Base-by-base conservation (phyloP, 2,888 invertebrate species). In the Conchocele bisecta region DNA sequence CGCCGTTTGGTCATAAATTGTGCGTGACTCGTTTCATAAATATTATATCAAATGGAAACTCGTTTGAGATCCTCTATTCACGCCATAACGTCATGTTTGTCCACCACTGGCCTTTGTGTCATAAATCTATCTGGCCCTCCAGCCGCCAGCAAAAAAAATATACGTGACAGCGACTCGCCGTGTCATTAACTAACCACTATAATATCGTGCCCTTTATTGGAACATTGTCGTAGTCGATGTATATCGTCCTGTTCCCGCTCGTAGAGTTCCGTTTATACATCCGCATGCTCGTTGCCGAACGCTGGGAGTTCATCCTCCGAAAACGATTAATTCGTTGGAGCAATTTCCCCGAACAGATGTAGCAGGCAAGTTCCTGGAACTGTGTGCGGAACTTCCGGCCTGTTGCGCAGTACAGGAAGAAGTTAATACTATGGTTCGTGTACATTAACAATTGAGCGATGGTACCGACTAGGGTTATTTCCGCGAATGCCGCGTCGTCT, bases 351-450 rank as follows among this genome's bases (percentile, higher is more conserved):
- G 56, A 39, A 5, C 48, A 61, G 24, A 59, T 53, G 26, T 33
- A 50, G 28, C 68, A 79, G 17, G 80, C 51, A 54, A 83, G 54
- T 17, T 79, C 48, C 9, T 37, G 39, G 28, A 85, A 69, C 57
- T 85, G 82, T 33, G 77, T 69, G 29, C 87, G 71, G 59, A 87
- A 87, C 54, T 84, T 86, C n/a, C 80, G 73, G 0, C 87, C 87
- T 3, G 85, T 83, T 29, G 83, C 83, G 57, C 85, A 87, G 69
- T 87, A 87, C 22, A 87, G 75, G 48, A 86, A 83, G 72, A 89
- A 89, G 80, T 89, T 89, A 48, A 87, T 82, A 24, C 87, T 86
- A 59, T 89, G 89, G 61, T 89, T 89, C 11, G 85, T 73, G 63
- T 89, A 89, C 89, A 89, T 89, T 2, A 89, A 75, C 28, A 89